A percentile compares a stretch with the other conserved stretches of the same genome.
Evolutionary conservation across 2,113 vertebrate species (phyloP).

Genomic region (Sarotherodon lohbergeri): DNA sequence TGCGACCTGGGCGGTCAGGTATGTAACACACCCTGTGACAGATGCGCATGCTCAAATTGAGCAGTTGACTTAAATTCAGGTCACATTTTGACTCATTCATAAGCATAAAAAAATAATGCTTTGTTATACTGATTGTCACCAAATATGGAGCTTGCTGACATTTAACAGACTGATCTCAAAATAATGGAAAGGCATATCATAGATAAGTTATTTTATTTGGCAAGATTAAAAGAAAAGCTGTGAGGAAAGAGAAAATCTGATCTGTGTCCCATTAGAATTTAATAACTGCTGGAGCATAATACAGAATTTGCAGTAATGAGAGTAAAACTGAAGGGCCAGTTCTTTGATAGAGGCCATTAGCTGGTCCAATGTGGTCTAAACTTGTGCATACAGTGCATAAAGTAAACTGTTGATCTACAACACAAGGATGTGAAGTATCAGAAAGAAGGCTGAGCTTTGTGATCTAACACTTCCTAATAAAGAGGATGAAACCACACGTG

Average conservation of each 20-base stretch:
- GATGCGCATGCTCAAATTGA: neutral
- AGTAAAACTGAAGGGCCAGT: conserved; percentile 1
- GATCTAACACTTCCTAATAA: neutral
- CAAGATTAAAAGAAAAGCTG: neutral
- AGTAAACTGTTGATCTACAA: conserved; percentile 8
- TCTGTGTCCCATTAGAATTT: neutral
- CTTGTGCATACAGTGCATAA: neutral
- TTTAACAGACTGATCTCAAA: neutral
- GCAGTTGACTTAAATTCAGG: neutral
- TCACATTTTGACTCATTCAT: neutral
- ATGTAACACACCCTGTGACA: conserved; percentile 1
- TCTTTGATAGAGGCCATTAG: conserved; percentile 15
- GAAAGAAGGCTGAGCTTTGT: neutral
- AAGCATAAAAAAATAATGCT: neutral
- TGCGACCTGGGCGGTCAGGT: neutral
- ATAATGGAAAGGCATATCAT: neutral
- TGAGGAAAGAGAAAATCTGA: neutral
- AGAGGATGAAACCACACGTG: neutral
- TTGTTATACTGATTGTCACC: neutral
- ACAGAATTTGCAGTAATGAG: neutral
- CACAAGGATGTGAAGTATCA: neutral
- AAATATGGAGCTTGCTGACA: neutral
- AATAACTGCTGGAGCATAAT: neutral
- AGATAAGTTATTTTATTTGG: neutral
- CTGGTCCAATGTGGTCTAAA: conserved; percentile 19